Base-by-base conservation (phyloP, 2,888 invertebrate species). In the Platycheirus albimanus region DNA sequence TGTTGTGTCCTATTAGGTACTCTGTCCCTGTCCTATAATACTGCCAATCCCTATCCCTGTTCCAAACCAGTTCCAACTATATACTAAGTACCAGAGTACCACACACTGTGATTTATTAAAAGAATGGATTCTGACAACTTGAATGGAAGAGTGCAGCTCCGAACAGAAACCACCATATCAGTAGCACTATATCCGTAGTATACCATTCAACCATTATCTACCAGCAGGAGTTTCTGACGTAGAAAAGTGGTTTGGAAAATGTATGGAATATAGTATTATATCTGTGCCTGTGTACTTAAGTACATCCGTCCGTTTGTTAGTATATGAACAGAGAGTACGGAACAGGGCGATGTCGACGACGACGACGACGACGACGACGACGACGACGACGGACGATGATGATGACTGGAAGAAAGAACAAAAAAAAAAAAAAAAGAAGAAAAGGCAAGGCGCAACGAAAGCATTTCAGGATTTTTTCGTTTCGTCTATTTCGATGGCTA, bases 401-500 rank as follows among this genome's bases (percentile, higher is more conserved):
- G 52, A 19, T 41, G 20, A 63, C 38, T 11, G 52, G 11, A 17
- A 41, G 11, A 49, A n/a, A n/a, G n/a, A n/a, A n/a, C 11, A n/a
- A 45, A 43, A 30, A 28, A 51, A 13, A 51, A 45, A 30, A 51
- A 28, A 24, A 13, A 28, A 51, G 58, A 69, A 54, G 41, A 20
- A 49, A 69, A 58, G 51, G 41, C 75, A 61, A 28, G 58, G 58
- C 58, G 58, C 58, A 80, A 56, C 69, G 63, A 75, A 80, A 80
- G 80, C 75, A 80, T 64, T 81, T 75, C 76, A 76, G 76, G 81
- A 72, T 88, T 78, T 51, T 56, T 52, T 61, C 74, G 61, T 75
- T 61, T 90, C 88, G 90, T 90, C 90, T 90, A 89, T 90, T 90
- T 90, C 87, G 90, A 90, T 89, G 88, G 90, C 90, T 89, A 90